A percentile compares a stretch with the other conserved stretches of the same genome.
phyloP scores from a whole-genome alignment of 2,113 vertebrate genomes.

The Vanacampus margaritifer region DNA sequence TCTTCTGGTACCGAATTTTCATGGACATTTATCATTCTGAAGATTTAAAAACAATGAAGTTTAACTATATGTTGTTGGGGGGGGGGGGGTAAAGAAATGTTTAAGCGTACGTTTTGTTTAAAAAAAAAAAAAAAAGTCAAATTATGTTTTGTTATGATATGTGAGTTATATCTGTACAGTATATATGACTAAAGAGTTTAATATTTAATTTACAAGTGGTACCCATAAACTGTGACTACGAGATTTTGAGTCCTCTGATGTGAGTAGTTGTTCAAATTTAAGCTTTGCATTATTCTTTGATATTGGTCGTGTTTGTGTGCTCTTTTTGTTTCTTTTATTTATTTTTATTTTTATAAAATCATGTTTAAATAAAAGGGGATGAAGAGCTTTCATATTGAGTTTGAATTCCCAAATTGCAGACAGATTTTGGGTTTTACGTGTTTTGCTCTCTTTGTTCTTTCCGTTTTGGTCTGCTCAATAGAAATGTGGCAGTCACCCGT shows the following conservation, averaged over 20 bases:
- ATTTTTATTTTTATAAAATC: conserved; percentile 93
- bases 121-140: conserved; percentile 30
- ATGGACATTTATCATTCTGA: conserved; percentile 76
- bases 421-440: conserved; percentile 1
- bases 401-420: neutral
- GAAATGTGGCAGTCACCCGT: conserved; percentile 21
- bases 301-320: conserved; percentile 87
- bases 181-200: conserved; percentile 61
- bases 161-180: conserved; percentile 31
- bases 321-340: conserved; percentile 74
- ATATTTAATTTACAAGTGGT: conserved; percentile 84
- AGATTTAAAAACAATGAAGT: conserved; percentile 40
- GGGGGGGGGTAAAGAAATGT: conserved; percentile 77
- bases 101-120: conserved; percentile 40
- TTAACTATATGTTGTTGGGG: conserved; percentile 67
- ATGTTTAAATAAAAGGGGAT: conserved; percentile 76
- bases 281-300: conserved; percentile 88
- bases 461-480: conserved; percentile 24
- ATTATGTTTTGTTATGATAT: neutral
- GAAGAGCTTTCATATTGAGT: neutral
- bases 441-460: conserved; percentile 26
- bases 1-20: conserved; percentile 78
- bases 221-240: conserved; percentile 88
- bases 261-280: conserved; percentile 81
- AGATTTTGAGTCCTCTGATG: conserved; percentile 77